phyloP scores from a whole-genome alignment of 2,888 invertebrate species.

The Deilephila porcellus region DNA sequence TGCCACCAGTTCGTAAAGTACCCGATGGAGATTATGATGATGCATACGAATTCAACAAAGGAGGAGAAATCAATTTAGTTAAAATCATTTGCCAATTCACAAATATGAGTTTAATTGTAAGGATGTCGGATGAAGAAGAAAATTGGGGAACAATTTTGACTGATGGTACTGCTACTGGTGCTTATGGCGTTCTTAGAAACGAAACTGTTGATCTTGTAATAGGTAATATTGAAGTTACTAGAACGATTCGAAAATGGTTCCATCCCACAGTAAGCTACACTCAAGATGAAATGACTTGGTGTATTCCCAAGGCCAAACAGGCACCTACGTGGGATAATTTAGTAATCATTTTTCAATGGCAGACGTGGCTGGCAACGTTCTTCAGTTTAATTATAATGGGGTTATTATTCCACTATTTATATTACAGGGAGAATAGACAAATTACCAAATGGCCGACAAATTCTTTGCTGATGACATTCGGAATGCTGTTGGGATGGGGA shows the following conservation, averaged over 20 bases:
- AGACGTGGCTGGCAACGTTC: slow-evolving; percentile 76
- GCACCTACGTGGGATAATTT: slow-evolving; percentile 79
- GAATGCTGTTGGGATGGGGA: slow-evolving; percentile 80
- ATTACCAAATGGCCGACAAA: slow-evolving; percentile 77
- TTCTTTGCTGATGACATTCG: slow-evolving; percentile 75
- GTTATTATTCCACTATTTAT: slow-evolving; percentile 68
- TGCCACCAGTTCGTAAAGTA: slow-evolving; percentile 67
- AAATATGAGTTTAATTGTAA: slow-evolving; percentile 73
- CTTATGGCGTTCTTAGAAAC: slow-evolving; percentile 63
- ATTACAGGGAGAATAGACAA: slow-evolving; percentile 65
- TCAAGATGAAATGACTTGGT: slow-evolving; percentile 82
- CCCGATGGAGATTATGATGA: slow-evolving; percentile 60
- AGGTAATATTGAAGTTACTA: slow-evolving; percentile 79
- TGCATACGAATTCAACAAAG: slow-evolving; percentile 68
- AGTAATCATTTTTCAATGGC: slow-evolving; percentile 78
- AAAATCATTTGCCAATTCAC: slow-evolving; percentile 78
- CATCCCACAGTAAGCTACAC: slow-evolving; percentile 77
- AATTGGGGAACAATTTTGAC: slow-evolving; percentile 71
- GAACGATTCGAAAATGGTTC: slow-evolving; percentile 73
- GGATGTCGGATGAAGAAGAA: slow-evolving; percentile 69
- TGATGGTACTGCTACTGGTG: slow-evolving; percentile 73
- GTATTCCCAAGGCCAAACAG: slow-evolving; percentile 71
- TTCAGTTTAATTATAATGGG: slow-evolving; percentile 68
- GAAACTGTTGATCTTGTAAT: slow-evolving; percentile 72
- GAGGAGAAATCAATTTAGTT: slow-evolving; percentile 76